Base-by-base conservation (phyloP, 2,113 vertebrate genomes). In the Beaufortia kweichowensis region DNA sequence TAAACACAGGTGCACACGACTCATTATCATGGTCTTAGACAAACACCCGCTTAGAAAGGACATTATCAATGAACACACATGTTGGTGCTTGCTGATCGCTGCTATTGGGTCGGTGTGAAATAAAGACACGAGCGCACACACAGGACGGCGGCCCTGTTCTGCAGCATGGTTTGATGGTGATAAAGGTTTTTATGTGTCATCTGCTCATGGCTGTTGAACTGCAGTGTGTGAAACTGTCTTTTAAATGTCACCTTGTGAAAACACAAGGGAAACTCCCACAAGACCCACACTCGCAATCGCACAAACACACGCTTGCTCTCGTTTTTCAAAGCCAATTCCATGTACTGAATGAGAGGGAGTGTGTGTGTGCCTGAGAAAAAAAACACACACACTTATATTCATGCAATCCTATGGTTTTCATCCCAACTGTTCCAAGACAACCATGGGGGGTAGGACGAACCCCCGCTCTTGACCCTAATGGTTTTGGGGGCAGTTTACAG, bases 161-260 rank as follows among this genome's bases (percentile, higher is more conserved):
- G 79, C 77, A 21, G 59, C 79, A 80, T 82, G 80, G 78, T 87
- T 82, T 67, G 81, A 75, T 76, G 70, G 63, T 82, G 80, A 86
- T 84, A 75, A 87, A 84, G 80, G 78, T 78, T 84, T 86, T 85
- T 78, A 83, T 84, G 74, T 83, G 73, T 69, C 78, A 76, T 77
- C 75, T 65, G 79, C 79, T 79, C 82, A 68, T 29, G 41, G 74
- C 69, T 77, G 73, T 48, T 81, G 76, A 74, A 77, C 74, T 68
- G 78, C 66, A 81, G 84, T 79, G 82, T 87, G 84, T 86, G 83
- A 88, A 89, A 85, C 83, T 83, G 85, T 87, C 83, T 79, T 84
- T 84, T 89, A 88, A 87, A 89, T 89, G 86, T 89, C 88, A 89
- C 86, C 86, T 88, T 89, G 89, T 86, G 83, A 81, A 84, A 87